Base-by-base conservation (phyloP, 2,113 vertebrate species). In the Hiodon tergisus region DNA sequence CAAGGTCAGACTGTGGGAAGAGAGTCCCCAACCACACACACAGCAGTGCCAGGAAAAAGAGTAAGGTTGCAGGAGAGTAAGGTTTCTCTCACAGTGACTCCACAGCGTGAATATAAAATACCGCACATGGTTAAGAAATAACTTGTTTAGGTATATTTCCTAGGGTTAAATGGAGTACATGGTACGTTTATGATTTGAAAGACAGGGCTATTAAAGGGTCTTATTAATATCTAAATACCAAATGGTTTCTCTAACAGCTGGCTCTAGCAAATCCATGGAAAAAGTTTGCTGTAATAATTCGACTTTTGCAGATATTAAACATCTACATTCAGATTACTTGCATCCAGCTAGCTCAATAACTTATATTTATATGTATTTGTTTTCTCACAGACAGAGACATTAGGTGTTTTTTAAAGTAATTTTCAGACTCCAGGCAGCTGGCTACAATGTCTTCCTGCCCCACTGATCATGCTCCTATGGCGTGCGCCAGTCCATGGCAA, bases 1-100 rank as follows among this genome's bases (percentile, higher is more conserved):
- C 91, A 92, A 91, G 91, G 91, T 91, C 90, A 91, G 84, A 86
- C 81, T 86, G 86, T 85, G 87, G 85, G 86, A 85, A 89, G 86
- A 87, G 88, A 50, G 85, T 90, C 86, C 84, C 87, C 80, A 78
- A 81, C 87, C 87, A 87, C 86, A 88, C 88, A 87, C 83, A 90
- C 86, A 84, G 82, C 85, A 75, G 85, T 79, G 80, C 78, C 71
- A 31, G 31, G 75, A 74, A 66, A 79, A 75, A 79, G 71, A 78
- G 13, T 79, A 67, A 84, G 16, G 82, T 73, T 75, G 72, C 76
- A 75, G 77, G 75, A 78, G 76, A 78, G 57, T 71, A 47, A 16
- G 31, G 58, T 51, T 68, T 66, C 14, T 50, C 65, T 66, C 52
- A 54, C 9, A 0, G 10, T 65, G 16, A 65, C 3, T 4, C 59